phyloP scores from a whole-genome alignment of 1,140 invertebrate species.

The Drosophila sp. region DNA sequence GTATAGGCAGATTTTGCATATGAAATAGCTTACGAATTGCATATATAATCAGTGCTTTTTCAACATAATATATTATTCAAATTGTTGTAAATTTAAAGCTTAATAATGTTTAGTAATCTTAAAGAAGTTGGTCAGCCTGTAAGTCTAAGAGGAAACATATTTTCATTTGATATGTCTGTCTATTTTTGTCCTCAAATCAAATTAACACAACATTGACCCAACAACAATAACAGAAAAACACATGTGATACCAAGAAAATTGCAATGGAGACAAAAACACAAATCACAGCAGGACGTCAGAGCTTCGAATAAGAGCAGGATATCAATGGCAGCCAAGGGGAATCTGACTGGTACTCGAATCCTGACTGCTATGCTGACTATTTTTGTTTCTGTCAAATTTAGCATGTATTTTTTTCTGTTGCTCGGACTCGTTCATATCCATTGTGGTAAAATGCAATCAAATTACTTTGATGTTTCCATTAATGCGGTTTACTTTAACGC shows the following conservation, averaged over 20 bases:
- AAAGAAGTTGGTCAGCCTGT: conserved; percentile 15
- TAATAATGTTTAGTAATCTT: background rate
- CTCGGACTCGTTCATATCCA: conserved; percentile 69
- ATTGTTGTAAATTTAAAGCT: conserved; percentile 19
- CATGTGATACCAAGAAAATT: conserved; percentile 32
- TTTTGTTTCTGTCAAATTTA: background rate
- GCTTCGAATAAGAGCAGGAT: conserved; percentile 1
- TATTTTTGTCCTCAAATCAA: conserved; percentile 75
- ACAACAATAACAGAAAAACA: conserved; percentile 6
- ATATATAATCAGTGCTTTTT: conserved; percentile 52
- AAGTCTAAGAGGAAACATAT: conserved; percentile 53
- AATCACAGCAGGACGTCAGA: background rate
- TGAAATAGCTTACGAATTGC: conserved; percentile 29
- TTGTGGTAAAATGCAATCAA: conserved; percentile 80
- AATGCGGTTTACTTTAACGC: conserved; percentile 81
- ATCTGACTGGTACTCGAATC: background rate
- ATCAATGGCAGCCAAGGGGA: conserved; percentile 30
- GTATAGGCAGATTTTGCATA: background rate
- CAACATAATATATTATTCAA: conserved; percentile 39
- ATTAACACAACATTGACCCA: conserved; percentile 73
- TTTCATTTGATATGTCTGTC: conserved; percentile 57
- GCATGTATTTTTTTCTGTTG: conserved; percentile 18
- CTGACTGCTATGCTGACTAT: background rate
- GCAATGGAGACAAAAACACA: conserved; percentile 5
- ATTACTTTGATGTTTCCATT: conserved; percentile 83